These are phyloP conservation scores for Drosophila affinis DNA, from an alignment of 2,888 invertebrate species.

Conservation along the genomic window DNA sequence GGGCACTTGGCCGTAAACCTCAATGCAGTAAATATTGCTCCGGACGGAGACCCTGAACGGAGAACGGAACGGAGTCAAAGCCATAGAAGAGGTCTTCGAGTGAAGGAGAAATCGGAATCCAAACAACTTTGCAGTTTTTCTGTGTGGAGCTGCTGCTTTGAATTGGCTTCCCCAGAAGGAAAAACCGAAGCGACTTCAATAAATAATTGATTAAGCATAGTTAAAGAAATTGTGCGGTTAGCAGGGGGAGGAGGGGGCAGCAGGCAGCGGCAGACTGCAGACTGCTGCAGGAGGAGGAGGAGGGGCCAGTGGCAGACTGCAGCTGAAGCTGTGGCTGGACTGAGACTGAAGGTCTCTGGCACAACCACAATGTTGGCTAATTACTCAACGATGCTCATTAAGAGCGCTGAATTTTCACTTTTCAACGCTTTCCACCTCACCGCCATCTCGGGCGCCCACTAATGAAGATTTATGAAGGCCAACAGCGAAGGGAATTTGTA, in stretches of 20 bases:
- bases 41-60: background rate
- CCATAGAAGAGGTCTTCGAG: constrained; percentile 12
- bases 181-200: constrained; percentile 61
- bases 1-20: constrained; percentile 38
- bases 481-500: constrained; percentile 40
- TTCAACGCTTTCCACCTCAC: constrained; percentile 74
- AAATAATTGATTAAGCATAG: constrained; percentile 76
- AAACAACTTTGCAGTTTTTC: constrained; percentile 31
- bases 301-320: too few relatives aligned
- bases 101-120: constrained; percentile 24
- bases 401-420: constrained; percentile 77
- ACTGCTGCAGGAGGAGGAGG: constrained; percentile 9
- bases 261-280: background rate
- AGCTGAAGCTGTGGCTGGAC: too few relatives aligned
- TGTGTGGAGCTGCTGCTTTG: constrained; percentile 15
- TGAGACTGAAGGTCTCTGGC: constrained; percentile 31
- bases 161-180: constrained; percentile 27
- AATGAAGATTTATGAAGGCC: constrained; percentile 78
- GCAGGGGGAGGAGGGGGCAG: background rate
- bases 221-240: constrained; percentile 44
- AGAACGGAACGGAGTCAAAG: background rate
- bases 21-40: constrained; percentile 27
- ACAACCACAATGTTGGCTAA: constrained; percentile 76
- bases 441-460: constrained; percentile 31
- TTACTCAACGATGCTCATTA: constrained; percentile 77